Conservation (phyloP, 1,140 invertebrate genomes). For the Sminthurinus signatus region DNA sequence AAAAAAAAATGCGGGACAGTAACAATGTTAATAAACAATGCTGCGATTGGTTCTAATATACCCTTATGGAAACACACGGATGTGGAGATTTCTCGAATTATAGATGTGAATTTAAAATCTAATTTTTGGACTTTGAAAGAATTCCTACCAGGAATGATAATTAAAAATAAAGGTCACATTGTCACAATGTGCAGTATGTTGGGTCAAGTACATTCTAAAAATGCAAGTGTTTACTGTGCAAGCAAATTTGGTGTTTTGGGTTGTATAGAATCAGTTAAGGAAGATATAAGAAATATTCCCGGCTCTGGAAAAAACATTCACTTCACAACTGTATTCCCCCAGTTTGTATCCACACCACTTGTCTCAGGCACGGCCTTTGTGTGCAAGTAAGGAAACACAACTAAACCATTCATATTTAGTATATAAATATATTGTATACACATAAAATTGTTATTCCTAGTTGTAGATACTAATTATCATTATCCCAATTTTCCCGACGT, state of each 20-base stretch:
- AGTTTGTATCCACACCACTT: slow-evolving; percentile 79
- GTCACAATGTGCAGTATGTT: slow-evolving; percentile 77
- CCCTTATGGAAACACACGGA: slow-evolving; percentile 62
- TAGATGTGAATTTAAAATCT: slow-evolving; percentile 71
- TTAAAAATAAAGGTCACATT: slow-evolving; percentile 68
- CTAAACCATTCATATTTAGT: too few species aligned
- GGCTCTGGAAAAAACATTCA: slow-evolving; percentile 57
- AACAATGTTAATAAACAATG: slow-evolving; percentile 75
- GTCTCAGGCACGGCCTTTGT: too few species aligned
- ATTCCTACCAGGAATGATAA: slow-evolving; percentile 73
- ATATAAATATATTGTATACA: too few species aligned
- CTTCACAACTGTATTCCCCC: slow-evolving; percentile 71
- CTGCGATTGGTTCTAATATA: slow-evolving; percentile 72
- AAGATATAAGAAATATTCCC: slow-evolving; percentile 49
- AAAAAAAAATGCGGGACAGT: slow-evolving; percentile 50
- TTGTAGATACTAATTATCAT: too few species aligned
- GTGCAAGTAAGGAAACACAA: too few species aligned
- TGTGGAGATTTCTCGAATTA: slow-evolving; percentile 61
- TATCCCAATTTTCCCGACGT: too few species aligned
- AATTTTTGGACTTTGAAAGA: slow-evolving; percentile 73
- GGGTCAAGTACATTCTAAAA: slow-evolving; percentile 62
- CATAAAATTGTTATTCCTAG: too few species aligned
- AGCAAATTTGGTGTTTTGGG: slow-evolving; percentile 71
- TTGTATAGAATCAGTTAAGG: slow-evolving; percentile 51
- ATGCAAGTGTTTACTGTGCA: slow-evolving; percentile 74